Base-by-base conservation (phyloP, 2,113 vertebrate species). In the Oncorhynchus nerka region DNA sequence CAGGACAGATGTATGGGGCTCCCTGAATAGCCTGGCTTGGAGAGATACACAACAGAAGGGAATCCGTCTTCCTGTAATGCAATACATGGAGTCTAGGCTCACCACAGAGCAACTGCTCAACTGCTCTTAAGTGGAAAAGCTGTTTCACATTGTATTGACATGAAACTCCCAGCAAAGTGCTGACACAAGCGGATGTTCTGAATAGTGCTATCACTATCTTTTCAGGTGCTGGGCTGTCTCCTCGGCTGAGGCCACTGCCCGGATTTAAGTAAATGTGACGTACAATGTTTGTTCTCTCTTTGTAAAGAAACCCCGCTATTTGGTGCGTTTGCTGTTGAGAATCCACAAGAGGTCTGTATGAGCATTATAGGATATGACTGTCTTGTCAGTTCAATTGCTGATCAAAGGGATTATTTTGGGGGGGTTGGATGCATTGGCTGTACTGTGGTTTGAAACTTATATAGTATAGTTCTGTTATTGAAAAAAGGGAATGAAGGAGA, bases 141-240 rank as follows among this genome's bases (percentile, higher is more conserved):
- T 3, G 16, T 30, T 24, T 30, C n/a, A 16, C 2, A n/a, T 62
- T 80, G 68, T 80, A 71, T 79, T 82, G 69, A 79, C 59, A 73
- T 22, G 39, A 76, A 75, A 45, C 7, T 2, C 39, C 8, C 39
- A 45, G 39, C 39, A 45, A 68, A 71, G 76, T 72, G 86, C 83
- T 84, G 84, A 86, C 81, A 87, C 83, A 80, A 83, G 83, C 72
- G 72, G 66, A 74, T 67, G 82, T 67, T 78, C 22, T 45, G 71
- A 85, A 72, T 12, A 28, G 72, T 68, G 68, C 55, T 67, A 78
- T 72, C 71, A 26, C 49, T 55, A 28, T 68, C 68, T 87, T 76
- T 81, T 86, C 71, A 75, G 76, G 79, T 66, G 67, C 81, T 15
- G 72, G 55, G 55, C 45, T 79, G 75, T 81, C 70, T 82, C 30